Percentiles rank a stretch among this genome's conserved stretches.
Evolutionary conservation across 2,113 vertebrate genomes (phyloP).

Genomic region (Pontoporia blainvillei): DNA sequence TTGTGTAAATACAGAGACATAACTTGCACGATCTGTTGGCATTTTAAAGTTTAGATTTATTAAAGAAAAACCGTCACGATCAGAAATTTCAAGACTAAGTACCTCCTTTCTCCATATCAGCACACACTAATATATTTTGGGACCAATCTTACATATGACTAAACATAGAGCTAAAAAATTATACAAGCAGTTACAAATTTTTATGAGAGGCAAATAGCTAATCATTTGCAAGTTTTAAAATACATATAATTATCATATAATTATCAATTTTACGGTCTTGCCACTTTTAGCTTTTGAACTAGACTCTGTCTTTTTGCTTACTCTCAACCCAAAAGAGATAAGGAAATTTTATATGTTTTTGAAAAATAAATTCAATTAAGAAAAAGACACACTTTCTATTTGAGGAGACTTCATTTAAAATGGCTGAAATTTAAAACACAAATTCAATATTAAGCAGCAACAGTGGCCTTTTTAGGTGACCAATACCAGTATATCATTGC

Average conservation of each 20-base stretch:
- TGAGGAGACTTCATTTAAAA: neutral
- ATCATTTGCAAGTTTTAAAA: neutral
- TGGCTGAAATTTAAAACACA: neutral
- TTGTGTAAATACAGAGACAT: neutral
- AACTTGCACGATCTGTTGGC: neutral
- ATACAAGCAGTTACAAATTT: neutral
- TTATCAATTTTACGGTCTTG: neutral
- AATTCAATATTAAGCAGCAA: neutral
- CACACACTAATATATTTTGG: neutral
- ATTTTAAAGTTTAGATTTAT: constrained; percentile 19
- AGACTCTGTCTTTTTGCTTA: neutral
- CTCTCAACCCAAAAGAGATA: neutral
- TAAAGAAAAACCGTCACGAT: neutral
- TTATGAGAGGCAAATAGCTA: neutral
- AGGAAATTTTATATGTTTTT: neutral
- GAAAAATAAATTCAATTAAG: neutral
- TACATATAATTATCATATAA: neutral
- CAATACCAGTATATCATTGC: neutral
- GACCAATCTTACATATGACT: neutral
- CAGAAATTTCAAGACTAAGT: neutral
- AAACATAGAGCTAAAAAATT: neutral
- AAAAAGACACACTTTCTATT: neutral
- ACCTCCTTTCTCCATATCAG: neutral
- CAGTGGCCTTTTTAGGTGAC: neutral
- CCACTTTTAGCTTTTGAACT: neutral